These are phyloP conservation scores for Cataglyphis albicans DNA, from an alignment of 2,888 invertebrate genomes.

Conservation along the genomic window DNA sequence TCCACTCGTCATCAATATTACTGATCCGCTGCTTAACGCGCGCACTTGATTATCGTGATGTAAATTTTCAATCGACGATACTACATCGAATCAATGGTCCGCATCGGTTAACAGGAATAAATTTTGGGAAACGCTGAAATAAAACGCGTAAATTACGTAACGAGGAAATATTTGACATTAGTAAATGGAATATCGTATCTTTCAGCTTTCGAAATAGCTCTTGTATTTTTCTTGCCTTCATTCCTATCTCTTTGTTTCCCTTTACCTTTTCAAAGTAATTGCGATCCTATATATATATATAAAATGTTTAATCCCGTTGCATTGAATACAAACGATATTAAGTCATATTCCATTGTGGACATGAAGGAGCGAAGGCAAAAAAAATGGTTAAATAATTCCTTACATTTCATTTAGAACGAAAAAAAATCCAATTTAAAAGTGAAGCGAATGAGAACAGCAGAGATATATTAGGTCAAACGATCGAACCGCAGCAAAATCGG, in stretches of 20 bases:
- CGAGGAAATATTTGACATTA: slow-evolving; percentile 69
- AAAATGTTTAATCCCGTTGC: slow-evolving; percentile 73
- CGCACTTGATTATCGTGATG: slow-evolving; percentile 74
- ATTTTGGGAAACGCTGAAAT: slow-evolving; percentile 65
- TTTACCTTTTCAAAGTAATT: slow-evolving; percentile 65
- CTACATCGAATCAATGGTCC: slow-evolving; percentile 11
- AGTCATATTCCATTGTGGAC: slow-evolving; percentile 80
- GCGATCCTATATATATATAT: slow-evolving; percentile 65
- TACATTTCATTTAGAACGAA: slow-evolving; percentile 72
- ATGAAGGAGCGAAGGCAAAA: slow-evolving; percentile 63
- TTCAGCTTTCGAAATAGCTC: slow-evolving; percentile 25
- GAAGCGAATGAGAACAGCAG: slow-evolving; percentile 67
- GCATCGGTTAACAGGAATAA: slow-evolving; percentile 61
- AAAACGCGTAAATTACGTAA: slow-evolving; percentile 60
- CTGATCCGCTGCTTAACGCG: neutral
- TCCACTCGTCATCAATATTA: neutral
- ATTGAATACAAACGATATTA: slow-evolving; percentile 77
- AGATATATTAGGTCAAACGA: slow-evolving; percentile 74
- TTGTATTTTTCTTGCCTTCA: slow-evolving; percentile 52
- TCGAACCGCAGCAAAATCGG: slow-evolving; percentile 66
- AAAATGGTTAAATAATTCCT: slow-evolving; percentile 77
- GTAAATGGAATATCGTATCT: slow-evolving; percentile 78
- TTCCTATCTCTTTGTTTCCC: slow-evolving; percentile 43
- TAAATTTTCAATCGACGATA: slow-evolving; percentile 78
- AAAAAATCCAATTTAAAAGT: slow-evolving; percentile 67